Conservation (phyloP, 2,113 vertebrate genomes). For the Nerophis lumbriciformis region DNA sequence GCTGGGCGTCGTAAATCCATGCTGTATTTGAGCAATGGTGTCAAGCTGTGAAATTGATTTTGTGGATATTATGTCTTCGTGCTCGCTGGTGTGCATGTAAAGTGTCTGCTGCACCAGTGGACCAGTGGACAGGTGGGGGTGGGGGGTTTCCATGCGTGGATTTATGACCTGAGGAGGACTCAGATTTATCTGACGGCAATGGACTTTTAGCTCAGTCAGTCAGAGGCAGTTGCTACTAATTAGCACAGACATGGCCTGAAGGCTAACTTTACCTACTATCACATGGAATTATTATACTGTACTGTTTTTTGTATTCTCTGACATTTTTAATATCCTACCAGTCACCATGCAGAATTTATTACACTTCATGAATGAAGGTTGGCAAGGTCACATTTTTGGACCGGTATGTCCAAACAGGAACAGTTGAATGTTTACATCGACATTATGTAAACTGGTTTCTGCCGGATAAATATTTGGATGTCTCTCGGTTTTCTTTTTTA, state of each 20-base stretch:
- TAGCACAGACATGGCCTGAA: not conserved
- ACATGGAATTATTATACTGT: not conserved
- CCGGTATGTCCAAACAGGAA: constrained; percentile 31
- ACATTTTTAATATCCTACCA: not conserved
- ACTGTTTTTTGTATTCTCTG: not conserved
- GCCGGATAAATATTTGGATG: constrained; percentile 53
- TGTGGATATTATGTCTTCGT: constrained; percentile 8
- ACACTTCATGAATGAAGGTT: constrained; percentile 13
- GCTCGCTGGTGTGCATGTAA: not conserved
- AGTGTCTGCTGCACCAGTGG: not conserved
- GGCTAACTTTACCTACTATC: not conserved
- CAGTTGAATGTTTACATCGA: constrained; percentile 29
- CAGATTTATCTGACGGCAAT: not conserved
- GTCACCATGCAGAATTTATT: not conserved
- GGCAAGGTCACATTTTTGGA: constrained; percentile 22
- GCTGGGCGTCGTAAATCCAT: constrained; percentile 32
- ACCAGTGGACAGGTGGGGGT: too few relatives aligned
- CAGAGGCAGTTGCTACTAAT: constrained; percentile 1
- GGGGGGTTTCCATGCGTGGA: too few relatives aligned
- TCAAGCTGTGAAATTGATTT: constrained; percentile 11
- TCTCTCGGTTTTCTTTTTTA: constrained; percentile 1
- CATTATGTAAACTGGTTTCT: constrained; percentile 55
- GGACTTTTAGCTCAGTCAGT: too few relatives aligned
- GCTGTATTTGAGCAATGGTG: constrained; percentile 9
- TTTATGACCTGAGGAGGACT: constrained; percentile 1